Percentiles rank a stretch among this genome's conserved stretches.
Conservation (phyloP, 2,797 vertebrate genomes). For the Eutrigla gurnardus region DNA sequence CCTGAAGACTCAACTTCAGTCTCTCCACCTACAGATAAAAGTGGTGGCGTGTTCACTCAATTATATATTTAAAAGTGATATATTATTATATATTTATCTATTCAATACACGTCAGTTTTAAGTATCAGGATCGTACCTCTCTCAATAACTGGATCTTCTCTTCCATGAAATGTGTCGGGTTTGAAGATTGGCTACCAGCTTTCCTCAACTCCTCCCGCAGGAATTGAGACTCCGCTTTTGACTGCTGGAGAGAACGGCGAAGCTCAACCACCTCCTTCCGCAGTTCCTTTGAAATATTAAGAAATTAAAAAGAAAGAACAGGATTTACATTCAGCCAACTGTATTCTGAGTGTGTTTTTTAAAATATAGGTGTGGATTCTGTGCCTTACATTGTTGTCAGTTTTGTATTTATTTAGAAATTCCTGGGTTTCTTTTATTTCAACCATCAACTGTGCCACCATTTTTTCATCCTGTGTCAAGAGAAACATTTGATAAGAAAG, state of each 20-base stretch:
- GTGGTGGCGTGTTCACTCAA: background rate
- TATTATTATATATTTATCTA: too few relatives aligned
- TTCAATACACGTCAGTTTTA: too few relatives aligned
- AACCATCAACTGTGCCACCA: slow-evolving; percentile 66
- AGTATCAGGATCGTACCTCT: slow-evolving; percentile 67
- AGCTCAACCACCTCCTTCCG: slow-evolving; percentile 74
- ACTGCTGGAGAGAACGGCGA: slow-evolving; percentile 73
- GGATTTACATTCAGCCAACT: background rate
- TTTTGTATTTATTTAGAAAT: slow-evolving; percentile 71
- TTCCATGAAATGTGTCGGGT: slow-evolving; percentile 66
- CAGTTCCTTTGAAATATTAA: slow-evolving; percentile 71
- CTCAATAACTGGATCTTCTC: slow-evolving; percentile 80
- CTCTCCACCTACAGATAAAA: slow-evolving; percentile 74
- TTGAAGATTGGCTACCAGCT: slow-evolving; percentile 46
- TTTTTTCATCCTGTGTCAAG: slow-evolving; percentile 79
- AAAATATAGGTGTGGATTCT: background rate
- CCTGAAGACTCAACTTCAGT: slow-evolving; percentile 76
- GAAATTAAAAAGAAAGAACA: background rate
- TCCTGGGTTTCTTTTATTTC: slow-evolving; percentile 78
- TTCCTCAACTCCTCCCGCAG: slow-evolving; percentile 76
- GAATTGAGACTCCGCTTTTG: slow-evolving; percentile 72
- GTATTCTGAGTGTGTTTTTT: background rate
- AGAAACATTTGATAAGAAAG: background rate
- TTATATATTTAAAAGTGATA: background rate
- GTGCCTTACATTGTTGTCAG: slow-evolving; percentile 76